These are phyloP conservation scores for Labia minor DNA, from an alignment of 2,888 invertebrate genomes.

Conservation along the genomic window DNA sequence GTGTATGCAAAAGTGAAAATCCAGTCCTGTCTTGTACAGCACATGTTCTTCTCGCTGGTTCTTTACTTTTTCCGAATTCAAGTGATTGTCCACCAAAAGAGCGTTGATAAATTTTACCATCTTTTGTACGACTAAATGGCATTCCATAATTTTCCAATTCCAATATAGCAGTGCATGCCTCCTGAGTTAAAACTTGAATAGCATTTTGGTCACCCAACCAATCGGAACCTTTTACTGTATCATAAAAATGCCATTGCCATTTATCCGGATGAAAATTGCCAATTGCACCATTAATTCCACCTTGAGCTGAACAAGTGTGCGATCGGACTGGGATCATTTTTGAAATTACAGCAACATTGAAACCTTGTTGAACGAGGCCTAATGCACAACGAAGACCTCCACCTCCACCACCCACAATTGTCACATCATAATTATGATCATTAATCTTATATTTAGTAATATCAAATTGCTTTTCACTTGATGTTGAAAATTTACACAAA, in stretches of 20 bases:
- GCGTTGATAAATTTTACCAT: slow-evolving; percentile 60
- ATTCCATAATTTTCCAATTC: slow-evolving; percentile 50
- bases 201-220: slow-evolving; percentile 66
- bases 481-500: no score
- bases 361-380: slow-evolving; percentile 58
- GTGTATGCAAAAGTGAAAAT: slow-evolving; percentile 55
- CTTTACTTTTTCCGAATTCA: slow-evolving; percentile 55
- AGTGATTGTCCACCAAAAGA: slow-evolving; percentile 60
- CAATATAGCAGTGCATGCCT: slow-evolving; percentile 49
- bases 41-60: slow-evolving; percentile 48
- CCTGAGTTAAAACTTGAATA: slow-evolving; percentile 64
- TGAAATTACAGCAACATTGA: slow-evolving; percentile 60
- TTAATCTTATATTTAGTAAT: slow-evolving; percentile 32
- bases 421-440: slow-evolving; percentile 57
- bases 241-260: slow-evolving; percentile 64
- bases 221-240: slow-evolving; percentile 66
- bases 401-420: slow-evolving; percentile 67
- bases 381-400: slow-evolving; percentile 63
- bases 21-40: slow-evolving; percentile 61
- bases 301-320: slow-evolving; percentile 70
- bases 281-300: slow-evolving; percentile 68
- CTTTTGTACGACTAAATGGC: slow-evolving; percentile 55
- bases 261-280: slow-evolving; percentile 64
- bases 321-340: slow-evolving; percentile 67
- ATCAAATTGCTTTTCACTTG: no score